phyloP scores from a whole-genome alignment of 2,113 vertebrate genomes.

The Dipodomys merriami region DNA sequence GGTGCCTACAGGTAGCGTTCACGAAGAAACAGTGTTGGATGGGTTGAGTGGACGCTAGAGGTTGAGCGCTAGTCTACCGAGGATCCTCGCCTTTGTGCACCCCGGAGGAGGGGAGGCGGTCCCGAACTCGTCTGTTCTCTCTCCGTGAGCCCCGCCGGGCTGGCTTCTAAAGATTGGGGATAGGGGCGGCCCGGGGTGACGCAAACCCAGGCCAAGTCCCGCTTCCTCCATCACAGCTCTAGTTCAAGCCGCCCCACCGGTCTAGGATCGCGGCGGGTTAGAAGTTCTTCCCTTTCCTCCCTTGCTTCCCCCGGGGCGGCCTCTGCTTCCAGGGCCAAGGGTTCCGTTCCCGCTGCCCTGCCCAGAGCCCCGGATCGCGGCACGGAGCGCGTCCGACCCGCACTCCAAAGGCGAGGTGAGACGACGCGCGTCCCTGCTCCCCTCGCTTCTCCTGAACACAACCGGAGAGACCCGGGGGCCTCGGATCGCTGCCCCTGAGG shows the following conservation, averaged over 20 bases:
- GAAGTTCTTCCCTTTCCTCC: not conserved
- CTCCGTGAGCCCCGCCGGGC: not conserved
- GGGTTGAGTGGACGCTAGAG: not conserved
- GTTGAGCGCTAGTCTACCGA: not conserved
- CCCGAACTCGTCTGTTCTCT: accelerated
- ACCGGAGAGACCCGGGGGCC: not conserved
- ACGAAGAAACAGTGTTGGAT: not conserved
- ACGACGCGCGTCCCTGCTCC: not conserved
- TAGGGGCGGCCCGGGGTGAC: too few species aligned
- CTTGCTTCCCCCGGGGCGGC: not conserved
- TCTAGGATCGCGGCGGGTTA: accelerated
- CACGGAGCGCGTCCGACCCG: too few species aligned
- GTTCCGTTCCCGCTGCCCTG: not conserved
- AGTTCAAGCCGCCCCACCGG: too few species aligned
- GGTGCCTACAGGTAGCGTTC: not conserved
- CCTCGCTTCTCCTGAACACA: not conserved
- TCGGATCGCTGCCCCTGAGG: too few species aligned
- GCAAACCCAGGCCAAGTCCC: not conserved
- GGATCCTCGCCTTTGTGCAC: accelerated
- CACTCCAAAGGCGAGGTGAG: not conserved
- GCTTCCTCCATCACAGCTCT: not conserved
- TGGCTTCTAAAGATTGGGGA: not conserved
- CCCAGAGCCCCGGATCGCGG: too few species aligned
- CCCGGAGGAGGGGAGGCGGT: accelerated
- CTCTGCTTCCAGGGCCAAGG: not conserved